phyloP scores from a whole-genome alignment of 2,797 vertebrate species.

The Phataginus tricuspis region DNA sequence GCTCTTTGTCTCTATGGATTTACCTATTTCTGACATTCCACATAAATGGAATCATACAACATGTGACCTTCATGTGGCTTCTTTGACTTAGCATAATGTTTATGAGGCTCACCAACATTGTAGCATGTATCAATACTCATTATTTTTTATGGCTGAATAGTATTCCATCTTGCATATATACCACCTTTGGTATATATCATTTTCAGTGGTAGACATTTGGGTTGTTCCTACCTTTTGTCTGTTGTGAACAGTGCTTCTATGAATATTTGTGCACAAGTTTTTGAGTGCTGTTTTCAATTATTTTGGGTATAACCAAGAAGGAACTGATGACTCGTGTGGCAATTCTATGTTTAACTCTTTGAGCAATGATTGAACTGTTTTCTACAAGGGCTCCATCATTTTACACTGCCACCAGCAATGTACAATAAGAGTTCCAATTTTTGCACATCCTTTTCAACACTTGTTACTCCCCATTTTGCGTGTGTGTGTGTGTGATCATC shows the following conservation, averaged over 20 bases:
- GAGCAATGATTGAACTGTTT: not conserved
- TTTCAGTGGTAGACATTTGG: not conserved
- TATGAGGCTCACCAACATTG: not conserved
- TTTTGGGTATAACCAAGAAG: not conserved
- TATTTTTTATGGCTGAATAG: not conserved
- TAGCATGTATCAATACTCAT: not conserved
- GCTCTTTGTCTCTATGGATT: not conserved
- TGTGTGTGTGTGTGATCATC: not conserved
- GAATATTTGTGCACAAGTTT: not conserved
- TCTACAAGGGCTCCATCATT: not conserved
- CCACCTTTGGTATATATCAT: not conserved
- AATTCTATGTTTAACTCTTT: slow-evolving; percentile 6
- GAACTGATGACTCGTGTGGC: not conserved
- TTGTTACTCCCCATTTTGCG: not conserved
- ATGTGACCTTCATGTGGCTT: not conserved
- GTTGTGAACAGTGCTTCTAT: not conserved
- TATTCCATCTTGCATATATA: not conserved
- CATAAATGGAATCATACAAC: not conserved
- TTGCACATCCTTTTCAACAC: not conserved
- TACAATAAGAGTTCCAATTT: not conserved
- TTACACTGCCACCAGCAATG: not conserved
- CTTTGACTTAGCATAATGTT: not conserved
- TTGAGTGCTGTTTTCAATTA: not conserved
- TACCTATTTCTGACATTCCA: not conserved
- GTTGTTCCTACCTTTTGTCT: not conserved